These are phyloP conservation scores for Scartelaos histophorus DNA, from an alignment of 2,113 vertebrate genomes.

Conservation along the genomic window DNA sequence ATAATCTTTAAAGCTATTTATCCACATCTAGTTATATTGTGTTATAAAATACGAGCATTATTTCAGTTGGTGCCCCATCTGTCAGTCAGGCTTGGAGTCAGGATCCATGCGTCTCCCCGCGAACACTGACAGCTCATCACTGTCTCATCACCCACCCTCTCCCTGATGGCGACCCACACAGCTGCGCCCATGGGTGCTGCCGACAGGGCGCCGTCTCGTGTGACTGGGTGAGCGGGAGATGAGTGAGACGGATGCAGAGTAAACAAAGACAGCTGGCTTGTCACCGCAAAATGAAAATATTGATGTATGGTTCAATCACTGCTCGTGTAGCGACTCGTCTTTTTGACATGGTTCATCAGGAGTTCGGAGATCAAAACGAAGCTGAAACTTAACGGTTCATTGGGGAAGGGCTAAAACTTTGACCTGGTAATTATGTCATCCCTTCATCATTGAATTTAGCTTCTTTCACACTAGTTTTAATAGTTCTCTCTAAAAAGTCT, in stretches of 20 bases:
- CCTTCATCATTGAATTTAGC: no score
- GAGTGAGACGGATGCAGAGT: background rate
- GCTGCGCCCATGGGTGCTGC: conserved; percentile 32
- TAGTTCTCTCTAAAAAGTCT: no score
- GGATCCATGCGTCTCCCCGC: conserved; percentile 2
- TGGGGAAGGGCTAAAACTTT: no score
- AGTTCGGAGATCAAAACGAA: background rate
- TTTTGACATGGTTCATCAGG: background rate
- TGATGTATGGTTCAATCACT: background rate
- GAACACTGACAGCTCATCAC: conserved; percentile 33
- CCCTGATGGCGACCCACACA: conserved; percentile 22
- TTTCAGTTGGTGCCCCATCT: background rate
- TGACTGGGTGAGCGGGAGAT: conserved; percentile 7
- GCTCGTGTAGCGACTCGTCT: background rate
- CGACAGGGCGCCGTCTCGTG: conserved; percentile 42
- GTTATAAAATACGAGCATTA: background rate
- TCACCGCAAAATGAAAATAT: background rate
- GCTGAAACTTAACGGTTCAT: no score
- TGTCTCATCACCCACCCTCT: conserved; percentile 42
- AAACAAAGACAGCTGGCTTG: background rate
- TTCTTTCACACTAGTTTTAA: no score
- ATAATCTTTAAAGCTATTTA: no score
- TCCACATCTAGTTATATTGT: background rate
- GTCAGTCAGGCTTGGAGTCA: background rate
- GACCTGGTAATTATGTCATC: no score